Conservation (phyloP, 2,888 invertebrate genomes). For the Brenthis ino region DNA sequence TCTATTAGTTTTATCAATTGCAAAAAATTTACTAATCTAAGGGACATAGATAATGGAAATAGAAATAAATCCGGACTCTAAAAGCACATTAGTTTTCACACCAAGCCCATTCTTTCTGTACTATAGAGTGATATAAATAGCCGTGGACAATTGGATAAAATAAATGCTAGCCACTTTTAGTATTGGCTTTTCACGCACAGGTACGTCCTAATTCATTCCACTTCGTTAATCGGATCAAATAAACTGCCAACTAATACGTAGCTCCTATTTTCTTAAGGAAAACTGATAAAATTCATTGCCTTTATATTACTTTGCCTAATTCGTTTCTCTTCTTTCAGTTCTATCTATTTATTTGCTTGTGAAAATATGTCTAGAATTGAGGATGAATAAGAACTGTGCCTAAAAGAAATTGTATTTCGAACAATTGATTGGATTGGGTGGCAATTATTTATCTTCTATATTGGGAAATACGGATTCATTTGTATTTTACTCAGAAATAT, state of each 20-base stretch:
- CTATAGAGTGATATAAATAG: constrained; percentile 6
- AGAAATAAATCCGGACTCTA: neutral
- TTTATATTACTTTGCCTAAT: neutral
- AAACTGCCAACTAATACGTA: constrained; percentile 2
- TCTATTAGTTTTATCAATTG: no score
- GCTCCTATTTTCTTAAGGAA: constrained; percentile 2
- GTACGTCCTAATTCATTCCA: constrained; percentile 24
- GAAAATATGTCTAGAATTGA: neutral
- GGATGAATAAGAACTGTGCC: no score
- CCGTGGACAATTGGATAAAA: neutral
- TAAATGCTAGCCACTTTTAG: neutral
- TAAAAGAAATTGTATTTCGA: no score
- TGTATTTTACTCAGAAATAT: no score
- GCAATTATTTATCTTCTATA: no score
- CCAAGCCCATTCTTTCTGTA: neutral
- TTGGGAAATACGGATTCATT: no score
- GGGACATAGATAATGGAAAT: neutral
- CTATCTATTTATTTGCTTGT: neutral
- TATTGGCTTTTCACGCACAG: constrained; percentile 9
- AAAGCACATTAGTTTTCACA: neutral
- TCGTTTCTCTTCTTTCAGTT: neutral
- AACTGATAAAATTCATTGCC: constrained; percentile 4
- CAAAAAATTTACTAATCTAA: no score
- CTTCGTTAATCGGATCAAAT: constrained; percentile 25
- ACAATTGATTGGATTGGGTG: no score